Percentiles rank a stretch among this genome's conserved stretches.
phyloP scores from a whole-genome alignment of 1,140 invertebrate species.

The Megalonaias nervosa region DNA sequence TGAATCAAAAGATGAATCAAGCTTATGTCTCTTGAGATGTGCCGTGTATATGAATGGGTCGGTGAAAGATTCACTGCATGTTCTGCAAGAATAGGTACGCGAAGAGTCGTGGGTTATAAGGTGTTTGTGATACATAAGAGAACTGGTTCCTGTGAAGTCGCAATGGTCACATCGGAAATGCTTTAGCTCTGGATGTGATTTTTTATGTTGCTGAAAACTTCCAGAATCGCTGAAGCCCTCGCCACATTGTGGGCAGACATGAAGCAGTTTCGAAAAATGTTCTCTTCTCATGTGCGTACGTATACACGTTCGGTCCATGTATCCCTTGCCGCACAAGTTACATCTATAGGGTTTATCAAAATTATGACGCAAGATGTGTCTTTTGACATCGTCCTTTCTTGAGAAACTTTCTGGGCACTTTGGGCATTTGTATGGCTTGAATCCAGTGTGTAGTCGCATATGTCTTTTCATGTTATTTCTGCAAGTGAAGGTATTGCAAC shows the following conservation, averaged over 20 bases:
- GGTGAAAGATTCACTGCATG: conserved; percentile 49
- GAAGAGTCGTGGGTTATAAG: conserved; percentile 48
- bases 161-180: conserved; percentile 52
- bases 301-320: conserved; percentile 55
- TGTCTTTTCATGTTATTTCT: conserved; percentile 84
- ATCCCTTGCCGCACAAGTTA: conserved; percentile 54
- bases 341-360: conserved; percentile 58
- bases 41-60: conserved; percentile 58
- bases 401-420: conserved; percentile 84
- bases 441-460: conserved; percentile 76
- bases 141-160: conserved; percentile 56
- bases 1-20: conserved; percentile 38
- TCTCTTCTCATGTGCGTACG: conserved; percentile 59
- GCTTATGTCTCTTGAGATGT: conserved; percentile 56
- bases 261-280: conserved; percentile 47
- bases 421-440: conserved; percentile 66
- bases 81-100: conserved; percentile 47
- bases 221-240: conserved; percentile 52
- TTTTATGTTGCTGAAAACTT: conserved; percentile 51
- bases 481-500: conserved; percentile 58
- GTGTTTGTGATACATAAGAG: conserved; percentile 54
- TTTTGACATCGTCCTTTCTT: conserved; percentile 77
- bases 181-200: conserved; percentile 55
- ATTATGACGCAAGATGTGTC: conserved; percentile 77
- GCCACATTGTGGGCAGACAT: conserved; percentile 58